Evolutionary conservation across 2,888 invertebrate genomes (phyloP).

Genomic region (Meta bourneti): DNA sequence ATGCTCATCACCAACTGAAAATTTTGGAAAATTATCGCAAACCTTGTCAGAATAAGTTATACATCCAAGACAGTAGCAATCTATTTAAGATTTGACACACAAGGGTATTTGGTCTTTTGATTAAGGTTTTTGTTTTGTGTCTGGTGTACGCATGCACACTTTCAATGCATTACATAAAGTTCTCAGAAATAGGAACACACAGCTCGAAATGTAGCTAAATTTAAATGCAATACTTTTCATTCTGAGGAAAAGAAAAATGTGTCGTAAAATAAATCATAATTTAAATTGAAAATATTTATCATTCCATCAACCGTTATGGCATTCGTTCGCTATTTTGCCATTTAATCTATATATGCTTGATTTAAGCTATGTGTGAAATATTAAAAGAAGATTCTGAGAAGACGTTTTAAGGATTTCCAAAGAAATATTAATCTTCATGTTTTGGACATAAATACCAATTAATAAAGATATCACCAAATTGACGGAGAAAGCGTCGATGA

Average conservation of each 20-base stretch:
- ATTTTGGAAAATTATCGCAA: conserved; percentile 48
- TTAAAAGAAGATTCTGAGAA: too few relatives aligned
- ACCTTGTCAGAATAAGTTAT: conserved; percentile 27
- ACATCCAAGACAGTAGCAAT: conserved; percentile 12
- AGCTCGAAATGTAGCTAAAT: neutral
- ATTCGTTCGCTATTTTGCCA: too few relatives aligned
- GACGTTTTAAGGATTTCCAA: too few relatives aligned
- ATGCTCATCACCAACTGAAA: conserved; percentile 47
- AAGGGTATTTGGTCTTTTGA: neutral
- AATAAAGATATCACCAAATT: too few relatives aligned
- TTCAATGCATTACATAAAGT: neutral
- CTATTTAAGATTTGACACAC: neutral
- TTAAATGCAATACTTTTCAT: neutral
- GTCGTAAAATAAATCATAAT: too few relatives aligned
- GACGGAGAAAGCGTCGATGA: too few relatives aligned
- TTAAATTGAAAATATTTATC: too few relatives aligned
- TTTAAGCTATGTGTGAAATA: too few relatives aligned
- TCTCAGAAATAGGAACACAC: neutral
- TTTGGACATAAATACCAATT: too few relatives aligned
- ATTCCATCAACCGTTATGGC: neutral
- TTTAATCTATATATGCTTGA: too few relatives aligned
- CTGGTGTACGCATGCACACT: neutral
- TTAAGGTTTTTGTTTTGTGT: too few relatives aligned
- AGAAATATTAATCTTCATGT: too few relatives aligned
- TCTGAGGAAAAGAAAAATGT: neutral